Percentiles rank a stretch among this genome's conserved stretches.
These are phyloP conservation scores for Alentia gelatinosa DNA, from an alignment of 2,888 invertebrate species.

Conservation along the genomic window DNA sequence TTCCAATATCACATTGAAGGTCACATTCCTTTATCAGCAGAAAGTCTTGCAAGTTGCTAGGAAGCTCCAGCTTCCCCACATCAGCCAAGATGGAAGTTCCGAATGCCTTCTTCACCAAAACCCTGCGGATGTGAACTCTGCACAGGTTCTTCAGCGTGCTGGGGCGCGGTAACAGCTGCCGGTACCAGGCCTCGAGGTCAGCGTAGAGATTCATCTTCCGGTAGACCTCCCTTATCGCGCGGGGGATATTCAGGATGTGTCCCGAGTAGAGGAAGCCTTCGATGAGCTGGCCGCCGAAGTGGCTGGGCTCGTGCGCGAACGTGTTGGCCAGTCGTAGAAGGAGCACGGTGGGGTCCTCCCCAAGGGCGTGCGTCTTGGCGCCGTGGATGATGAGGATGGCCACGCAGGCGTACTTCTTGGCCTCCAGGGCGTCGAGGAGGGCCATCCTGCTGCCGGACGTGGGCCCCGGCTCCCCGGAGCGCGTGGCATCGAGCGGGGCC, in stretches of 20 bases:
- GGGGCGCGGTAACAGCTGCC: not conserved
- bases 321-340: not conserved
- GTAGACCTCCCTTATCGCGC: not conserved
- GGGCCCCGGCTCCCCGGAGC: not conserved
- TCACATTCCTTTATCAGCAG: constrained; percentile 27
- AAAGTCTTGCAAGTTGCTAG: not conserved
- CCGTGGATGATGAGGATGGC: constrained; percentile 26
- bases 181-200: constrained; percentile 22
- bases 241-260: not conserved
- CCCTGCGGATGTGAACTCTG: not conserved
- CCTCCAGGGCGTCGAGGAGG: not conserved
- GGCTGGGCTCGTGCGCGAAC: constrained; percentile 1
- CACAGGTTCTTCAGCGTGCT: not conserved
- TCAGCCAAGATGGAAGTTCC: not conserved
- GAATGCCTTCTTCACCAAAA: not conserved
- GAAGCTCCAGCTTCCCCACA: not conserved
- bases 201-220: not conserved
- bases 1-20: not conserved
- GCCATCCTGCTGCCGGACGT: not conserved
- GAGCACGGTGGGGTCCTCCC: not conserved
- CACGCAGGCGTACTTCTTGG: constrained; percentile 11
- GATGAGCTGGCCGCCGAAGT: not conserved
- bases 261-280: constrained; percentile 34
- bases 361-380: not conserved
- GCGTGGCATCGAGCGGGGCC: not conserved